phyloP scores from a whole-genome alignment of 2,113 vertebrate species.

The Merops nubicus region DNA sequence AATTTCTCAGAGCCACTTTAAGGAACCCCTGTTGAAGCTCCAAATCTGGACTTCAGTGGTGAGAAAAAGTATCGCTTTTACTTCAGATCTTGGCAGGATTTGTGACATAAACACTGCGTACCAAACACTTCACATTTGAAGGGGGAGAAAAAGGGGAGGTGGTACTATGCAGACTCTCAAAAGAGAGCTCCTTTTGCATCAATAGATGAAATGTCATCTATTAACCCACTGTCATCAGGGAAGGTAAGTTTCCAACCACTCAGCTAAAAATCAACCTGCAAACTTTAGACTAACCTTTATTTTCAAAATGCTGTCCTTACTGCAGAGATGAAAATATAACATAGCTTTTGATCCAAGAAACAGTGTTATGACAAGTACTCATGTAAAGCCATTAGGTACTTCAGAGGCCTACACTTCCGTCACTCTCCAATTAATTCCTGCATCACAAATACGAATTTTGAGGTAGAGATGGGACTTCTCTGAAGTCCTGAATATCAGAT shows the following conservation, averaged over 20 bases:
- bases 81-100: not conserved
- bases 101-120: not conserved
- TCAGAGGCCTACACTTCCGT: not conserved
- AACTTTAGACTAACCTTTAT: not conserved
- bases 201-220: not conserved
- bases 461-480: not conserved
- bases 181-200: not conserved
- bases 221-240: not conserved
- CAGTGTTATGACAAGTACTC: not conserved
- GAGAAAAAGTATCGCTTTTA: not conserved
- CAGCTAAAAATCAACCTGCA: not conserved
- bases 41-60: not conserved
- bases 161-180: not conserved
- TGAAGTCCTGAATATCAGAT: not conserved
- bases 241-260: not conserved
- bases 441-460: not conserved
- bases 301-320: not conserved
- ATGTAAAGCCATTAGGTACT: not conserved
- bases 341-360: not conserved
- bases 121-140: accelerated
- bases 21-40: not conserved
- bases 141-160: not conserved
- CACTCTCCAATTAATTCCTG: not conserved
- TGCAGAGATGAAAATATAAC: not conserved
- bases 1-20: not conserved